phyloP scores from a whole-genome alignment of 2,888 invertebrate species.

The Galerucella pusilla region DNA sequence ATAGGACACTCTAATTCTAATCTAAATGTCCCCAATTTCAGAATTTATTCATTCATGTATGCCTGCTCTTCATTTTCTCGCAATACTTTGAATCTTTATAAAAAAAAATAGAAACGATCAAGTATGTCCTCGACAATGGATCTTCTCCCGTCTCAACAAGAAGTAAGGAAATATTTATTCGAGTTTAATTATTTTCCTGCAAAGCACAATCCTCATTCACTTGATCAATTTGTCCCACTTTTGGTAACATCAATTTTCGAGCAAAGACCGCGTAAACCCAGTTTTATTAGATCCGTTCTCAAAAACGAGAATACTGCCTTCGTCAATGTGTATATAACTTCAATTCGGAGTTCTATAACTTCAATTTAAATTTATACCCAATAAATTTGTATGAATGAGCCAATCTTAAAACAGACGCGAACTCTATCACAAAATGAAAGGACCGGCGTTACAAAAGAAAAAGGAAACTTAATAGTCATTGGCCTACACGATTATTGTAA shows the following conservation, averaged over 20 bases:
- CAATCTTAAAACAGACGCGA: conserved; percentile 17
- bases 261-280: conserved; percentile 10
- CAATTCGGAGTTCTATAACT: conserved; percentile 19
- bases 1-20: too few species aligned
- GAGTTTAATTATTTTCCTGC: background rate
- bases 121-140: background rate
- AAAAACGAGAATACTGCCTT: conserved; percentile 25
- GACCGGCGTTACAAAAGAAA: background rate
- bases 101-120: background rate
- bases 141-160: background rate
- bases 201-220: background rate
- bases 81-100: background rate
- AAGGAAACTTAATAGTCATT: background rate
- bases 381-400: conserved; percentile 18
- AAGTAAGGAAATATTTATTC: background rate
- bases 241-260: conserved; percentile 25
- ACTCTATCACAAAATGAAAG: conserved; percentile 6
- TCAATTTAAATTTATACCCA: conserved; percentile 26
- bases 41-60: too few species aligned
- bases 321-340: conserved; percentile 25
- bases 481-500: too few species aligned
- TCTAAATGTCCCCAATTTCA: too few species aligned
- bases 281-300: conserved; percentile 16
- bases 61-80: too few species aligned
- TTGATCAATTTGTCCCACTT: conserved; percentile 21